phyloP scores from a whole-genome alignment of 2,888 invertebrate species.

The Sussaba pulchella region DNA sequence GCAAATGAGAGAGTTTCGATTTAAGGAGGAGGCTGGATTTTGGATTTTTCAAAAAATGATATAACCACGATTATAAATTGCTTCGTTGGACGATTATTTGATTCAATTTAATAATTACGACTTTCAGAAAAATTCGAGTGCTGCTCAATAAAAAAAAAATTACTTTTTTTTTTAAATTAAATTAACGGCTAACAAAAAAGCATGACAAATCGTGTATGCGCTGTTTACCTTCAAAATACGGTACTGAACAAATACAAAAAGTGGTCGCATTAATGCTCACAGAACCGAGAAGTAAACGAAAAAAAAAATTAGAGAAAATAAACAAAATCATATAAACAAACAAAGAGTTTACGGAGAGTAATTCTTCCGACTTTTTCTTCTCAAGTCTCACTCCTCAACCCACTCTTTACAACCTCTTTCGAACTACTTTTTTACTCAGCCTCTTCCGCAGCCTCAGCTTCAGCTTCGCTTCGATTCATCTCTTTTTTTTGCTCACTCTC shows the following conservation, averaged over 20 bases:
- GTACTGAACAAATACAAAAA: background rate
- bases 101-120: too few species aligned
- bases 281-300: background rate
- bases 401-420: slow-evolving; percentile 42
- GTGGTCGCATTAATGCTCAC: slow-evolving; percentile 14
- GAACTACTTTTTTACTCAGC: slow-evolving; percentile 21
- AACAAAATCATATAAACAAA: slow-evolving; percentile 33
- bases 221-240: background rate
- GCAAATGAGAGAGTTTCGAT: too few species aligned
- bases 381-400: background rate
- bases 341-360: slow-evolving; percentile 35
- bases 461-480: slow-evolving; percentile 54
- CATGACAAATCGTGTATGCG: background rate
- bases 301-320: slow-evolving; percentile 2
- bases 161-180: too few species aligned
- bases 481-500: slow-evolving; percentile 17
- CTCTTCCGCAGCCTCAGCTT: slow-evolving; percentile 23
- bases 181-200: too few species aligned
- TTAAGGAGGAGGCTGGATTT: too few species aligned
- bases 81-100: too few species aligned
- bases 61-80: too few species aligned
- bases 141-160: too few species aligned
- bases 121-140: too few species aligned
- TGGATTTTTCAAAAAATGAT: too few species aligned
- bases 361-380: slow-evolving; percentile 29